Evolutionary conservation across 2,113 vertebrate genomes (phyloP), one percentile per base, ranked within the genome.

Genomic region (Seriola quinqueradiata): DNA sequence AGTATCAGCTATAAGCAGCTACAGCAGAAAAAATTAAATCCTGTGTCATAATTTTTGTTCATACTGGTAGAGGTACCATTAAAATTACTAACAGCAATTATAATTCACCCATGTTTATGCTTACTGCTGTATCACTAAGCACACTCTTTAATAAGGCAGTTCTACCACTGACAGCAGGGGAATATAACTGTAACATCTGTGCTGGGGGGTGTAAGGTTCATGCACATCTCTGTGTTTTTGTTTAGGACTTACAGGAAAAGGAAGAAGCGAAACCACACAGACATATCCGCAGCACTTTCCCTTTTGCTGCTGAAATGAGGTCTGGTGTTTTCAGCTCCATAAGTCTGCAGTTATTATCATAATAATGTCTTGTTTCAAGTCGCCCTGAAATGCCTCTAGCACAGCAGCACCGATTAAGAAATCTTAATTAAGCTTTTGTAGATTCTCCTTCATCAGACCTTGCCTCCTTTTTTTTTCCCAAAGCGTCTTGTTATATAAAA

Each of bases 341-440:
- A 85, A 86, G 85, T 87, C 85, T 86, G 89, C 90, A 88, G 79
- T 92, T 93, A 92, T 92, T 93, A 92, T 92, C 87, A 92, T 93
- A 94, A 92, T 92, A 92, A 88, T 91, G 89, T 92, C 86, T 92
- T 91, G 87, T 91, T 94, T 94, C 92, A 94, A 93, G 89, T 93
- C 61, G 79, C 82, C 89, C 90, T 86, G 71, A 83, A 94, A 92
- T 67, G 93, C 93, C 91, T 91, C 81, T 44, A 93, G 93, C 91
- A 50, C 77, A 71, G 91, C 84, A 86, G 89, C 88, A 64, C 79
- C 83, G 91, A 94, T 95, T 93, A 95, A 88, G 79, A 91, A 94
- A 93, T 94, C 89, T 95, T 95, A 95, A 95, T 95, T 94, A 94
- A 92, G 93, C 87, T 93, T 93, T 90, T 93, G 90, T 92, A 88